These are phyloP conservation scores for Nasonia oneida DNA, from an alignment of 2,888 invertebrate genomes.

Conservation along the genomic window DNA sequence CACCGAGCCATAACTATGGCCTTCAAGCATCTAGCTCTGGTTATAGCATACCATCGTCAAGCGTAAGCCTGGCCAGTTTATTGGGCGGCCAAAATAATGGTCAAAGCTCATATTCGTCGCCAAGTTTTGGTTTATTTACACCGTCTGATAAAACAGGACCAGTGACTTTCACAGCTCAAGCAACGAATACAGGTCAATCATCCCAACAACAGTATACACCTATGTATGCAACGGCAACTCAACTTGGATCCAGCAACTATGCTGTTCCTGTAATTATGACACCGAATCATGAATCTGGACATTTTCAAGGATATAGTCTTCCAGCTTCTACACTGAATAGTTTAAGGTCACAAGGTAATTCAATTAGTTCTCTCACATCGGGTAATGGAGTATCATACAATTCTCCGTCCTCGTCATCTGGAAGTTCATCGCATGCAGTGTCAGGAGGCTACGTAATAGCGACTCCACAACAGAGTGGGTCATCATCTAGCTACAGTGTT, in stretches of 20 bases:
- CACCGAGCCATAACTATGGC: constrained; percentile 61
- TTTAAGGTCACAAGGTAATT: constrained; percentile 63
- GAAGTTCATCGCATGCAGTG: constrained; percentile 66
- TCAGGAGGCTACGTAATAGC: constrained; percentile 69
- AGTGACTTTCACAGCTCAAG: constrained; percentile 70
- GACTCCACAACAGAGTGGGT: constrained; percentile 39
- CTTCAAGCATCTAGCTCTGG: constrained; percentile 59
- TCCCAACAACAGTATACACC: constrained; percentile 54
- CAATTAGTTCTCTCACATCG: constrained; percentile 63
- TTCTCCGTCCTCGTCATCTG: constrained; percentile 59
- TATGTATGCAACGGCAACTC: constrained; percentile 52
- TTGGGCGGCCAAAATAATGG: constrained; percentile 61
- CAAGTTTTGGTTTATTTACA: constrained; percentile 65
- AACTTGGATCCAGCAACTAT: constrained; percentile 38
- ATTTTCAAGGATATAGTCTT: constrained; percentile 31
- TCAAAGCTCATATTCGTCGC: constrained; percentile 65
- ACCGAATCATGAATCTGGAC: constrained; percentile 29
- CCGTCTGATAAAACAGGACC: constrained; percentile 73
- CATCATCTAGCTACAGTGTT: constrained; percentile 65
- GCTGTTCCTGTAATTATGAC: constrained; percentile 35
- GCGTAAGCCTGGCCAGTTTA: constrained; percentile 47
- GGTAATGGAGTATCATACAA: constrained; percentile 62
- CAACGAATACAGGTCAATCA: neutral
- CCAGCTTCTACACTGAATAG: constrained; percentile 23
- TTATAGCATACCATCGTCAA: constrained; percentile 13